These are phyloP conservation scores for Leucophora obtusa DNA, from an alignment of 2,888 invertebrate species.

Conservation along the genomic window DNA sequence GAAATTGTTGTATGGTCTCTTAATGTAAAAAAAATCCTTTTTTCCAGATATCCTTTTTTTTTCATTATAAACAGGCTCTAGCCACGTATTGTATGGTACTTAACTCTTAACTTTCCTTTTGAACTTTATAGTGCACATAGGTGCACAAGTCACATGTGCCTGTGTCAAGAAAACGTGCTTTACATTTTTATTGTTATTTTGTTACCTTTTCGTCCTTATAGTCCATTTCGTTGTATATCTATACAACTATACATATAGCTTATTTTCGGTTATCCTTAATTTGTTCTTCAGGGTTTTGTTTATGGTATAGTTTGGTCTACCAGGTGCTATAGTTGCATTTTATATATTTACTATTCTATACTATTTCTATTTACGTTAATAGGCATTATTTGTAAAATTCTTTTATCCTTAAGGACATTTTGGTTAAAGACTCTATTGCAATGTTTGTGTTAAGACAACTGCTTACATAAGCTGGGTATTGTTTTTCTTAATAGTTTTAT, in stretches of 20 bases:
- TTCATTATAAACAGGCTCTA: slow-evolving; percentile 53
- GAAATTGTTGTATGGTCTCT: slow-evolving; percentile 70
- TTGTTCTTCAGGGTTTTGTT: slow-evolving; percentile 50
- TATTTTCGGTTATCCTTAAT: slow-evolving; percentile 48
- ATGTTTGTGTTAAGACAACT: slow-evolving; percentile 32
- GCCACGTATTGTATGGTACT: slow-evolving; percentile 63
- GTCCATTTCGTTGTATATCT: slow-evolving; percentile 25
- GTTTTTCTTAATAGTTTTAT: slow-evolving; percentile 29
- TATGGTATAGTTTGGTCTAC: slow-evolving; percentile 3
- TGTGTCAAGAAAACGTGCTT: slow-evolving; percentile 71
- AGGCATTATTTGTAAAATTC: slow-evolving; percentile 31
- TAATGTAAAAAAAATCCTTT: slow-evolving; percentile 48
- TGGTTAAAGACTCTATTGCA: slow-evolving; percentile 21
- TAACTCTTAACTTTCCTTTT: slow-evolving; percentile 64
- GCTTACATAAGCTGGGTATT: slow-evolving; percentile 24
- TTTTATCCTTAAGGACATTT: slow-evolving; percentile 31
- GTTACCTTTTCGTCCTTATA: slow-evolving; percentile 10
- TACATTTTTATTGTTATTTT: slow-evolving; percentile 74
- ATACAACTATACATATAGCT: slow-evolving; percentile 1
- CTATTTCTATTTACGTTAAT: slow-evolving; percentile 30
- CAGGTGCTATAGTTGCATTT: slow-evolving; percentile 53
- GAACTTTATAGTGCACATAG: slow-evolving; percentile 57
- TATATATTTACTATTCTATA: slow-evolving; percentile 4
- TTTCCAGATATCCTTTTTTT: slow-evolving; percentile 24
- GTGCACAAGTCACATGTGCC: slow-evolving; percentile 63